Evolutionary conservation across 2,113 vertebrate species (phyloP), one percentile per base, ranked within the genome.

Genomic region (Odontesthes bonariensis): DNA sequence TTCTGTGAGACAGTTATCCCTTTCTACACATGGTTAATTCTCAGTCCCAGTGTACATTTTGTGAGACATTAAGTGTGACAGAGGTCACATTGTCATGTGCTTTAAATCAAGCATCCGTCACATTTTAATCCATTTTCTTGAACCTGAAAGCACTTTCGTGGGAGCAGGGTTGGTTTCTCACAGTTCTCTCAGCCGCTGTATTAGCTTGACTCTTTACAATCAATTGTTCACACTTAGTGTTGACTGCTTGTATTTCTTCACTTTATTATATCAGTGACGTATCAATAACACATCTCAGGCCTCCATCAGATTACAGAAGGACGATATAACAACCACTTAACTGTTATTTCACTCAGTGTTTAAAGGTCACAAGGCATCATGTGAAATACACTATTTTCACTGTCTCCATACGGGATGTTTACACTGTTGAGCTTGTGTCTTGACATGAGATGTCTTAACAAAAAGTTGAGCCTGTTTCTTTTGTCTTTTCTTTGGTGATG

Each of bases 111-210:
- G 27, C 35, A 14, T 75, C 46, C 42, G 44, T 47, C 71, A 68
- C 69, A 80, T 84, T 77, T 79, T 54, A 79, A 85, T 77, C 73
- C 0, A 0, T 86, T 81, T 75, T 40, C 57, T 31, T 0, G 65
- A 14, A 42, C 63, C 58, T 62, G 31, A 42, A 10, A 44, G 35
- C 10, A 5, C 69, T 63, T 73, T 57, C 51, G 53, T 17, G 5
- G 49, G 59, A 61, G 23, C 56, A 8, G 0, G 51, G 53, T 64
- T 44, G n/a, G 20, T 77, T 72, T 71, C n/a, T 22, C 35, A 77
- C 35, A 44, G 35, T 33, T 33, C 20, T 58, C n/a, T 58, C 6
- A 40, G 16, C 57, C 40, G 59, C 2, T 12, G 2, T 10, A 56
- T 82, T 63, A 52, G 31, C 55, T 65, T 49, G 38, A 72, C 49